These are phyloP conservation scores for Peromyscus attwateri DNA, from an alignment of 2,797 vertebrate genomes.

Conservation along the genomic window DNA sequence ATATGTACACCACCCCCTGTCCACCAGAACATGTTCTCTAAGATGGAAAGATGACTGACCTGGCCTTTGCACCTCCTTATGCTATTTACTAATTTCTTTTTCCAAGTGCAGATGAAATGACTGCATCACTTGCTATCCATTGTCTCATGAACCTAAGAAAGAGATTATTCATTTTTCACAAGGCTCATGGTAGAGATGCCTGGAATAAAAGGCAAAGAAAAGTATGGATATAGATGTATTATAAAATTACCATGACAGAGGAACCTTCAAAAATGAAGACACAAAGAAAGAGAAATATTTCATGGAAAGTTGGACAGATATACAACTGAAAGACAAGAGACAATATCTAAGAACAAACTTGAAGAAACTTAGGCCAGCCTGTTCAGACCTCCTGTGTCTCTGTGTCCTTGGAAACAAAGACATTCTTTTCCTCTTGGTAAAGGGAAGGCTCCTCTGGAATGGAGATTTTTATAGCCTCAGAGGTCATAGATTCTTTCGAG, in stretches of 20 bases:
- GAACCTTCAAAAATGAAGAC: not conserved
- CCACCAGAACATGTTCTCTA: not conserved
- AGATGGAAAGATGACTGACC: not conserved
- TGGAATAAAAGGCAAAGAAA: not conserved
- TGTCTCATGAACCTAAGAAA: not conserved
- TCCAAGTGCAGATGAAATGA: not conserved
- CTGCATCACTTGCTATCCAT: not conserved
- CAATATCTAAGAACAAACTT: not conserved
- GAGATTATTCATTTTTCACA: not conserved
- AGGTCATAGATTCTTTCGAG: not conserved
- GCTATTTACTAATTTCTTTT: not conserved
- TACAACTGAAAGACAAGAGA: not conserved
- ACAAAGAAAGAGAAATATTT: not conserved
- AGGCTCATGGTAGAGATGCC: not conserved
- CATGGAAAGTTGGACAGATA: not conserved
- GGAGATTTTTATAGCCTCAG: not conserved
- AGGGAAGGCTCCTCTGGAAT: not conserved
- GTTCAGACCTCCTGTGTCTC: not conserved
- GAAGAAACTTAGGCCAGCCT: not conserved
- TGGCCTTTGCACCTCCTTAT: not conserved
- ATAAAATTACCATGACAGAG: not conserved
- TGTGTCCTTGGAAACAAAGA: not conserved
- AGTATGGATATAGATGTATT: not conserved
- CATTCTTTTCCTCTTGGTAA: not conserved
- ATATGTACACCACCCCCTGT: not conserved